Evolutionary conservation across 2,797 vertebrate species (phyloP).

Genomic region (Taeniopygia guttata): DNA sequence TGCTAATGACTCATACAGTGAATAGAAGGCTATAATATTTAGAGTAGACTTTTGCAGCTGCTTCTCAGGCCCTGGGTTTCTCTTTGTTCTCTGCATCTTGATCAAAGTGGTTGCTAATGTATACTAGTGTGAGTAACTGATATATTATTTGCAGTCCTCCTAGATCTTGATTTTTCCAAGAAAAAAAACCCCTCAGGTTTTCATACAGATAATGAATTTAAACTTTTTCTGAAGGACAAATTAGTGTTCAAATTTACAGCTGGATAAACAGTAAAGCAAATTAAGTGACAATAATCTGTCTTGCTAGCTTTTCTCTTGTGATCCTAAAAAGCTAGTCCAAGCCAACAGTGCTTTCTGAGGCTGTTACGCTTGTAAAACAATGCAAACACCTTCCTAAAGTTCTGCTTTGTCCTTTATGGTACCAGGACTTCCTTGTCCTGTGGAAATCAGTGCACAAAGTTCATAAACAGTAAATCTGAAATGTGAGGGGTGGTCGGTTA

Average conservation of each 20-base stretch:
- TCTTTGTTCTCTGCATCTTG: neutral
- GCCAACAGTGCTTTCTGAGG: neutral
- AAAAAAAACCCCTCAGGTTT: neutral
- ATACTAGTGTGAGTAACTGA: neutral
- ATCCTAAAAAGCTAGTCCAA: neutral
- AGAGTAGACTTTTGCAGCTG: neutral
- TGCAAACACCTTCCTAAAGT: neutral
- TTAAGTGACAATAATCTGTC: neutral
- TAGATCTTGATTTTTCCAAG: neutral
- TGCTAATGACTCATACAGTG: neutral
- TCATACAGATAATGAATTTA: neutral
- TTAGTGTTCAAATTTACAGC: neutral
- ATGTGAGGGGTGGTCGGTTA: neutral
- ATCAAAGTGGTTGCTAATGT: neutral
- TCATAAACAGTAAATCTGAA: slow-evolving; percentile 4
- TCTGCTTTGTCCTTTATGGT: neutral
- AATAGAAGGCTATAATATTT: neutral
- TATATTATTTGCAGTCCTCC: neutral
- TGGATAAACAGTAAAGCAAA: neutral
- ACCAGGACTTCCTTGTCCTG: neutral
- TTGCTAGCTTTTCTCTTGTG: neutral
- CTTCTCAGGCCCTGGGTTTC: neutral
- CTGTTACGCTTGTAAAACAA: neutral
- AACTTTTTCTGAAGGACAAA: neutral
- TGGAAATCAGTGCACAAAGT: neutral